Evolutionary conservation across 92 coral and sea anemone species (phyloP).

Genomic region (Porites divaricata): DNA sequence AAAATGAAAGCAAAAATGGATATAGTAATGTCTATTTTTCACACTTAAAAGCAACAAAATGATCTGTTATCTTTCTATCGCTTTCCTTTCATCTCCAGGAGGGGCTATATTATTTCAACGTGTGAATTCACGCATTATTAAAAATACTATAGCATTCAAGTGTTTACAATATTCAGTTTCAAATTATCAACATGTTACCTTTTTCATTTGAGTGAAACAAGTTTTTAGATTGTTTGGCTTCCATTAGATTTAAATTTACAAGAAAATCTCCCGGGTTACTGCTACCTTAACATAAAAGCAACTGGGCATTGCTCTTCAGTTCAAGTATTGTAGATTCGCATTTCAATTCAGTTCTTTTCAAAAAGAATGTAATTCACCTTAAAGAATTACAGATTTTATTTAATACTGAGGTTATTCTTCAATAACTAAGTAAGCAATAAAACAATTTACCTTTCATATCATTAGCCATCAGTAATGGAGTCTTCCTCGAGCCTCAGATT

Average conservation of each 20-base stretch:
- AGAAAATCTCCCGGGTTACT: too few relatives aligned
- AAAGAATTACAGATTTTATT: neutral
- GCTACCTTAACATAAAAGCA: too few relatives aligned
- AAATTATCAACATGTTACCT: neutral
- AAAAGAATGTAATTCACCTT: neutral
- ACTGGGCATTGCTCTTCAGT: too few relatives aligned
- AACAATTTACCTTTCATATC: conserved; percentile 40
- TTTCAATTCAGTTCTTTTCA: neutral
- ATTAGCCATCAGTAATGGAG: conserved; percentile 34
- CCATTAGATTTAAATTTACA: too few relatives aligned
- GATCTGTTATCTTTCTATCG: neutral
- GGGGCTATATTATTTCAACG: neutral
- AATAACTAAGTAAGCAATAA: neutral
- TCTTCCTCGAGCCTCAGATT: conserved; percentile 32
- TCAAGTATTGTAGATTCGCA: too few relatives aligned
- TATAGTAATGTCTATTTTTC: neutral
- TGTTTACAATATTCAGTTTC: neutral
- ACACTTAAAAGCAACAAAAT: neutral
- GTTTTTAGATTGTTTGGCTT: too few relatives aligned
- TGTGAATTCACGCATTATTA: neutral
- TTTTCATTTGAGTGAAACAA: too few relatives aligned
- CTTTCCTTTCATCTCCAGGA: neutral
- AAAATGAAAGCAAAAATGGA: neutral
- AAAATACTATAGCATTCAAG: neutral
- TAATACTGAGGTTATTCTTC: neutral